phyloP scores from a whole-genome alignment of 2,113 vertebrate species.

The Vidua chalybeata region DNA sequence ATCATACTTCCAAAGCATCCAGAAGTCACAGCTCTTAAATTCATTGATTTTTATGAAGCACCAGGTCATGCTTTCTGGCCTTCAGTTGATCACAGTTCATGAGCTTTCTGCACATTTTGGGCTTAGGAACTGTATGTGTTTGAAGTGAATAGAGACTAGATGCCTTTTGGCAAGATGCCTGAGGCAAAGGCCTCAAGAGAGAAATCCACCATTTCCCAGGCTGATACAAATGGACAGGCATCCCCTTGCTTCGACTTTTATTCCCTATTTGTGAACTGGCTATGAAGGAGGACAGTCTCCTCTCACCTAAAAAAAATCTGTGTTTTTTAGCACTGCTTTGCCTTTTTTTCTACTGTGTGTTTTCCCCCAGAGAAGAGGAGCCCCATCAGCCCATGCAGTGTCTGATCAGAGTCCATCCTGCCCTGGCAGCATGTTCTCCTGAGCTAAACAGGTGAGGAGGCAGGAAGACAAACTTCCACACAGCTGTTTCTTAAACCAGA shows the following conservation, averaged over 20 bases:
- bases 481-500: constrained; percentile 12
- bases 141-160: not conserved
- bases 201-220: not conserved
- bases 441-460: not conserved
- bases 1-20: not conserved
- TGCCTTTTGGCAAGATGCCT: not conserved
- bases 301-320: not conserved
- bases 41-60: not conserved
- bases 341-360: not conserved
- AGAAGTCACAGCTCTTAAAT: not conserved
- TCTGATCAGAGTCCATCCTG: not conserved
- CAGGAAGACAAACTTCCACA: constrained; percentile 5
- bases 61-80: not conserved
- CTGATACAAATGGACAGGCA: constrained; percentile 5
- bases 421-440: not conserved
- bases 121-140: not conserved
- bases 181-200: constrained; percentile 4
- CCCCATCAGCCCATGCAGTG: not conserved
- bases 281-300: not conserved
- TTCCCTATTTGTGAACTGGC: not conserved
- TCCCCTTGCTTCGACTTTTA: not conserved
- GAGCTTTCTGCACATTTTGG: not conserved
- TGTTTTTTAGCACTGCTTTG: not conserved
- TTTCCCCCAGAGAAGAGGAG: not conserved
- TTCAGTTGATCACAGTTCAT: constrained; percentile 9